These are phyloP conservation scores for Polyploca ridens DNA, from an alignment of 2,888 invertebrate species.

Conservation along the genomic window DNA sequence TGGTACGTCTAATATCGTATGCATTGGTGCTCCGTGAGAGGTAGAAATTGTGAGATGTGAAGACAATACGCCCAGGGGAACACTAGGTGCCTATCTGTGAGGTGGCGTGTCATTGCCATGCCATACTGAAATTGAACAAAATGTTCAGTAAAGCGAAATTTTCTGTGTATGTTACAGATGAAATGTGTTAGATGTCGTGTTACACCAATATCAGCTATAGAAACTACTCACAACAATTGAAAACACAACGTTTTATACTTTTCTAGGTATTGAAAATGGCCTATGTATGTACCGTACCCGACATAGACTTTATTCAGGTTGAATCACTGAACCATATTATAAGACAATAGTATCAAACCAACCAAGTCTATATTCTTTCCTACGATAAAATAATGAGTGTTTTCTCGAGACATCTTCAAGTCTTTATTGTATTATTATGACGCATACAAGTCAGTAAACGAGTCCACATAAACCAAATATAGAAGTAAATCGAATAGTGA, in stretches of 20 bases:
- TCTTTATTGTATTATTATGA: background rate
- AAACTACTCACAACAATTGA: background rate
- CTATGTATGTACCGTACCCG: background rate
- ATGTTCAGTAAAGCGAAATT: background rate
- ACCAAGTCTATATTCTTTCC: conserved; percentile 9
- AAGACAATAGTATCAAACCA: background rate
- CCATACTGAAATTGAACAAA: background rate
- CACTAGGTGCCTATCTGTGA: background rate
- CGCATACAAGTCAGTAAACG: background rate
- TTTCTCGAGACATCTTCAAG: background rate
- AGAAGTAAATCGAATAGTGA: background rate
- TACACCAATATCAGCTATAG: background rate
- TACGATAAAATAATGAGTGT: background rate
- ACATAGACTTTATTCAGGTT: conserved; percentile 1
- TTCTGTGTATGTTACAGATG: background rate
- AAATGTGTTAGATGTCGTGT: background rate
- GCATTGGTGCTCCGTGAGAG: conserved; percentile 13
- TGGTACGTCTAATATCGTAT: conserved; percentile 15
- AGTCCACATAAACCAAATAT: background rate
- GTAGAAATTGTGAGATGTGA: conserved; percentile 17
- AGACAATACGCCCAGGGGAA: conserved; percentile 12
- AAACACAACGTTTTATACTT: too few species aligned
- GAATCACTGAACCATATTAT: background rate
- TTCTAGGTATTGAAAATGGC: too few species aligned
- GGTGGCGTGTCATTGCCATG: background rate